Evolutionary conservation across 2,113 vertebrate species (phyloP).

Genomic region (Thunnus thynnus): DNA sequence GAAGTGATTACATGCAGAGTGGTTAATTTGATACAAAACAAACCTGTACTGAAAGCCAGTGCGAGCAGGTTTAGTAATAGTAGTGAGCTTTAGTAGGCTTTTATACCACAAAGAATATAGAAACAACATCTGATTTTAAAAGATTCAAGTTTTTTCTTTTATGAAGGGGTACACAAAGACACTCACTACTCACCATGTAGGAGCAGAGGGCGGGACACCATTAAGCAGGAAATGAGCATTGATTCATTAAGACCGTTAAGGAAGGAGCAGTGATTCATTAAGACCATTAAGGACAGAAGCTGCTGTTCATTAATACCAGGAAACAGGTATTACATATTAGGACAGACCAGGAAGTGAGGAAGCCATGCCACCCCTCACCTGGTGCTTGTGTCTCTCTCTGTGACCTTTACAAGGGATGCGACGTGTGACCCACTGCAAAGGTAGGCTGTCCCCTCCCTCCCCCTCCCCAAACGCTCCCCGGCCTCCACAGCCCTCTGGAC

Average conservation of each 20-base stretch:
- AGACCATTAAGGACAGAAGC: slow-evolving; percentile 16
- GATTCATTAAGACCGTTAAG: background rate
- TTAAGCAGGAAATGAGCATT: slow-evolving; percentile 27
- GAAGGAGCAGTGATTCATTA: slow-evolving; percentile 11
- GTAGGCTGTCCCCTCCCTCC: slow-evolving; percentile 87
- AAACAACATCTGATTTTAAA: background rate
- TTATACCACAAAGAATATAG: no score
- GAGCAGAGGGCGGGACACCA: slow-evolving; percentile 18
- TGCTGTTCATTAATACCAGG: slow-evolving; percentile 34
- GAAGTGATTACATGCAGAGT: slow-evolving; percentile 5
- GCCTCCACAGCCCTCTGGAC: slow-evolving; percentile 74
- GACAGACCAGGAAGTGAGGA: slow-evolving; percentile 68
- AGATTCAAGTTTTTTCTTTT: background rate
- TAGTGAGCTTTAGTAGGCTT: no score
- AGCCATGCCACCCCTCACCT: slow-evolving; percentile 79
- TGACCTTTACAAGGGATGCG: slow-evolving; percentile 97
- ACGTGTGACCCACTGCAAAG: slow-evolving; percentile 99
- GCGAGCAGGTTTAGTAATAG: no score
- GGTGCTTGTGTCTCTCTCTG: slow-evolving; percentile 95
- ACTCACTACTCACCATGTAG: background rate
- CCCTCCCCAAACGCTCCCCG: slow-evolving; percentile 66
- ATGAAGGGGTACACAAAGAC: background rate
- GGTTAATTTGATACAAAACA: background rate
- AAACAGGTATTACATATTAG: slow-evolving; percentile 60
- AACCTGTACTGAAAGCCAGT: no score